Conservation (phyloP, 2,113 vertebrate species). For the Aplodontia rufa region DNA sequence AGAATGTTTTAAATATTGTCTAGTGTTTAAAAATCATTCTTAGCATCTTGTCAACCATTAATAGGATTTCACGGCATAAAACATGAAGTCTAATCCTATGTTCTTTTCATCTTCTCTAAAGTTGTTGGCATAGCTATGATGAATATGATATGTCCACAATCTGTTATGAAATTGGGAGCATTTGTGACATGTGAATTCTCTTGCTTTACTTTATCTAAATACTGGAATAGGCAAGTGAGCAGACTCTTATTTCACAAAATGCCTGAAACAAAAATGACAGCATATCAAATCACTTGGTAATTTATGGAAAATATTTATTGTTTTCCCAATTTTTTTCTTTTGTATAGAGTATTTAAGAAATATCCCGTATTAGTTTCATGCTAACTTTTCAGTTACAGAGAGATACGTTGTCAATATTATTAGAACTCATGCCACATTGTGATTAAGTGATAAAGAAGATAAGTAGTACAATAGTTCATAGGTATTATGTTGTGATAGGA, state of each 20-base stretch:
- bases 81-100: neutral
- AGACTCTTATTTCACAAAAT: slow-evolving; percentile 12
- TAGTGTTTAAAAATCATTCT: slow-evolving; percentile 16
- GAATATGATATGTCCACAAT: neutral
- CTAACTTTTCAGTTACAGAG: neutral
- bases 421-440: neutral
- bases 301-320: neutral
- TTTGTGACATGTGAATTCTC: neutral
- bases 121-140: neutral
- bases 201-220: neutral
- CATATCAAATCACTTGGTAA: neutral
- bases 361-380: neutral
- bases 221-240: neutral
- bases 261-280: slow-evolving; percentile 6
- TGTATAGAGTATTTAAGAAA: neutral
- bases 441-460: neutral
- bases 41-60: slow-evolving; percentile 13
- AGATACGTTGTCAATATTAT: neutral
- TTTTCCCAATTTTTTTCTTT: neutral
- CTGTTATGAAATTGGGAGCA: neutral
- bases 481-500: neutral
- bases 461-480: neutral
- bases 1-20: slow-evolving; percentile 3
- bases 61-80: neutral
- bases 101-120: neutral